phyloP scores from a whole-genome alignment of 2,113 vertebrate genomes.

The Nibea albiflora region DNA sequence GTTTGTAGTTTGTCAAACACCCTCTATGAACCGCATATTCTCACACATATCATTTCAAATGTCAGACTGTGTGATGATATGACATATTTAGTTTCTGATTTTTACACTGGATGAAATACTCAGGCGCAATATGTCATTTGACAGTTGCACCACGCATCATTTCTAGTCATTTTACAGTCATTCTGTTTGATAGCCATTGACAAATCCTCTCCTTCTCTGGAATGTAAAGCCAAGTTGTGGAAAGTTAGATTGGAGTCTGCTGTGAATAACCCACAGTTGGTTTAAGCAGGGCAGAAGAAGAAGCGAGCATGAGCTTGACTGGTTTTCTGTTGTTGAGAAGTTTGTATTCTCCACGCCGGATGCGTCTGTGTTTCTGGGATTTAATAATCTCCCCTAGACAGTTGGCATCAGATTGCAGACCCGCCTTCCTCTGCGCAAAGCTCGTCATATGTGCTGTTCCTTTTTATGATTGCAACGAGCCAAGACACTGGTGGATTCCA shows the following conservation, averaged over 20 bases:
- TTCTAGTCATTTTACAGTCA: not conserved
- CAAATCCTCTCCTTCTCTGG: not conserved
- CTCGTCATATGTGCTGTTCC: not conserved
- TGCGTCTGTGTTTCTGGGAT: not conserved
- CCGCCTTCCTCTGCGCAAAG: too few species aligned
- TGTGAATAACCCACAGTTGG: not conserved
- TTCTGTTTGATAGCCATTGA: too few species aligned
- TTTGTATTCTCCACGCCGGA: too few species aligned
- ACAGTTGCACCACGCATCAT: not conserved
- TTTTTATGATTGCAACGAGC: not conserved
- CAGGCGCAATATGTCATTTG: not conserved
- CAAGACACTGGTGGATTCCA: too few species aligned
- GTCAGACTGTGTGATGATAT: not conserved
- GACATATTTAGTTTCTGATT: not conserved
- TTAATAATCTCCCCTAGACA: not conserved
- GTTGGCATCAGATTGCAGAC: not conserved
- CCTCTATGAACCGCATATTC: not conserved
- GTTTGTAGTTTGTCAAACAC: too few species aligned
- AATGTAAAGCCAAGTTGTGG: not conserved
- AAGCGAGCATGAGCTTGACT: too few species aligned
- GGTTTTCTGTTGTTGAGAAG: too few species aligned
- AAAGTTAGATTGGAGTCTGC: not conserved
- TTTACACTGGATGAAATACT: not conserved
- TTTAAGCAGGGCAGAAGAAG: not conserved
- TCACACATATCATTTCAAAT: not conserved